A percentile compares a stretch with the other conserved stretches of the same genome.
Conservation (phyloP, 2,113 vertebrate species). For the Albula glossodonta region DNA sequence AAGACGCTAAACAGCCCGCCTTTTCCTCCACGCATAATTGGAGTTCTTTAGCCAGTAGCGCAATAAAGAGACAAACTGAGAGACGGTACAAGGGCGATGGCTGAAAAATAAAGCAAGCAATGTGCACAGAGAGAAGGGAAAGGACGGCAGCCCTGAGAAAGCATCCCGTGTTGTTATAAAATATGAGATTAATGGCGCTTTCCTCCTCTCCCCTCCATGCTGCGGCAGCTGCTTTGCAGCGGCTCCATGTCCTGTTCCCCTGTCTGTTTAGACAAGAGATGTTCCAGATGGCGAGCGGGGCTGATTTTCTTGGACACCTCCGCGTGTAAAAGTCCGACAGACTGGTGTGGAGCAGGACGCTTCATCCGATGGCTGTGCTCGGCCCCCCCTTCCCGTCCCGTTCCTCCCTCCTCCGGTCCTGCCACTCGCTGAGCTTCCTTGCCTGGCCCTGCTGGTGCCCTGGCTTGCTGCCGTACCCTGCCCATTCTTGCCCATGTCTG, state of each 20-base stretch:
- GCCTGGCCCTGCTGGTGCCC: not conserved
- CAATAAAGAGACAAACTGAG: not conserved
- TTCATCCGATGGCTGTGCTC: slow-evolving; percentile 27
- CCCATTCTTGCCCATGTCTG: no score
- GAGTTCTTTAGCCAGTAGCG: slow-evolving; percentile 27
- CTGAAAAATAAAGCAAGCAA: not conserved
- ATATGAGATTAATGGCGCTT: not conserved
- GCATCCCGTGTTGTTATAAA: not conserved
- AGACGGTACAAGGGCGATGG: not conserved
- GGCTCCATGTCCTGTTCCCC: slow-evolving; percentile 1
- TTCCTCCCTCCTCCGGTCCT: slow-evolving; percentile 9
- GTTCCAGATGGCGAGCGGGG: not conserved
- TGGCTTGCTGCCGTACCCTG: not conserved
- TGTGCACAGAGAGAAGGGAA: not conserved
- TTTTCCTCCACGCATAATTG: slow-evolving; percentile 3
- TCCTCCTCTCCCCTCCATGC: not conserved
- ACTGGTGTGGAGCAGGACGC: not conserved
- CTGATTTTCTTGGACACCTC: not conserved
- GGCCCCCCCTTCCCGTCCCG: slow-evolving; percentile 35
- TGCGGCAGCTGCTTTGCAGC: not conserved
- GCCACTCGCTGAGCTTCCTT: not conserved
- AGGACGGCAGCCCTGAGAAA: slow-evolving; percentile 1
- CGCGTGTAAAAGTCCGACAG: not conserved
- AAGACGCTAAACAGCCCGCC: slow-evolving; percentile 1
- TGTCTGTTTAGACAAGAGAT: not conserved